phyloP scores from a whole-genome alignment of 2,113 vertebrate species.

The Pristiophorus japonicus region DNA sequence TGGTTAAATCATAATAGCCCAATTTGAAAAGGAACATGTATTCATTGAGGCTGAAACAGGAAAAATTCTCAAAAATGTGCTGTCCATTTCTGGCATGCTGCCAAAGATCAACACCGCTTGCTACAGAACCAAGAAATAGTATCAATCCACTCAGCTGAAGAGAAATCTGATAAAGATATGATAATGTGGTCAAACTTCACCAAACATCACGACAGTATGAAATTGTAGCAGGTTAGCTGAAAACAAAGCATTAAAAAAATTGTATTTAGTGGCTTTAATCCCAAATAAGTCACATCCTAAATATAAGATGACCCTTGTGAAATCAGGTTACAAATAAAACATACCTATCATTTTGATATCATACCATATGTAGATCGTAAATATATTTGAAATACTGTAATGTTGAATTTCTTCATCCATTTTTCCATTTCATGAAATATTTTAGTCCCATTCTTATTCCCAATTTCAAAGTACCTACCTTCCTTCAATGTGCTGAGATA shows the following conservation, averaged over 20 bases:
- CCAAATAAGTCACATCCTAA: background rate
- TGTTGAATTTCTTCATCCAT: background rate
- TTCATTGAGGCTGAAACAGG: background rate
- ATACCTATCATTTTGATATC: background rate
- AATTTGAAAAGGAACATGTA: background rate
- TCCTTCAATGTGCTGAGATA: background rate
- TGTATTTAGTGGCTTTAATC: background rate
- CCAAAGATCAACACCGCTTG: background rate
- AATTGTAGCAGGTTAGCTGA: background rate
- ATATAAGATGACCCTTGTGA: background rate
- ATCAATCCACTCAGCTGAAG: background rate
- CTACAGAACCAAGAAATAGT: background rate
- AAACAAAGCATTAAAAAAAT: background rate
- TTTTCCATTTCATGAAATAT: background rate
- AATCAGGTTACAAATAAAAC: background rate
- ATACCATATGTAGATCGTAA: background rate
- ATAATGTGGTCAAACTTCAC: background rate
- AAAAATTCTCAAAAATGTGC: background rate
- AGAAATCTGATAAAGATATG: background rate
- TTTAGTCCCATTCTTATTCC: background rate
- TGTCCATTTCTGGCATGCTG: background rate
- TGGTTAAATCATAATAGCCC: background rate
- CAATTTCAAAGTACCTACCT: background rate
- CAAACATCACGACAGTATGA: background rate
- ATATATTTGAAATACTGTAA: background rate